Evolutionary conservation across 2,888 invertebrate species (phyloP).

Genomic region (Drosophila anomelani): DNA sequence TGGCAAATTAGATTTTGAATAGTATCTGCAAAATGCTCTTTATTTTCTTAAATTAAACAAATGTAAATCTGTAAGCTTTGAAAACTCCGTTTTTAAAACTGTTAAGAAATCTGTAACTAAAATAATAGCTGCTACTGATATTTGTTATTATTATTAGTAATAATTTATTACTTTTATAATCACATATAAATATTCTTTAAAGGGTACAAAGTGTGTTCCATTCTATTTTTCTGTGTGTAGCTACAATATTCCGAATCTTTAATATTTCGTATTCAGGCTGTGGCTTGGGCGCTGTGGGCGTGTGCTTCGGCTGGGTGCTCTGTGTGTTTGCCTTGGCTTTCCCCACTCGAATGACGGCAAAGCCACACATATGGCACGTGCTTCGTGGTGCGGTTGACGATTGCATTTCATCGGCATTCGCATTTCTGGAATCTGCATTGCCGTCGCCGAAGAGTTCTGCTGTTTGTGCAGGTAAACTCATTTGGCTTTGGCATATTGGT

Average conservation of each 20-base stretch:
- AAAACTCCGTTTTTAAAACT: no score
- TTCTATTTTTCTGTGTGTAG: background rate
- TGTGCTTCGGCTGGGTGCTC: constrained; percentile 9
- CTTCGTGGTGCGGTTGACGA: constrained; percentile 60
- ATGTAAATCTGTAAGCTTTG: no score
- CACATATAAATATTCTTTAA: no score
- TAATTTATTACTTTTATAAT: no score
- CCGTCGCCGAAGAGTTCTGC: constrained; percentile 28
- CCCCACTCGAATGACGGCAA: constrained; percentile 44
- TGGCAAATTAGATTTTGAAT: no score
- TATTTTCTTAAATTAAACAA: no score
- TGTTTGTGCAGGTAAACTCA: constrained; percentile 62
- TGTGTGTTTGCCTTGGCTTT: constrained; percentile 50
- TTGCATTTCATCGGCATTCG: constrained; percentile 54
- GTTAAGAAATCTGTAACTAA: no score
- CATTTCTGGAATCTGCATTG: constrained; percentile 35
- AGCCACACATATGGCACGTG: constrained; percentile 51
- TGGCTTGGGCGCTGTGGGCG: background rate
- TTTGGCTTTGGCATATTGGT: constrained; percentile 59
- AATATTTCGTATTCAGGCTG: constrained; percentile 26
- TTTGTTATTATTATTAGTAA: no score
- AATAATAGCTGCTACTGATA: no score
- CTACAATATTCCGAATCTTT: background rate
- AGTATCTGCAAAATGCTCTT: no score
- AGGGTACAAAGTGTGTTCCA: background rate